Percentiles rank a stretch among this genome's conserved stretches.
Evolutionary conservation across 2,797 vertebrate species (phyloP).

Genomic region (Melanotaenia parkinsoni): DNA sequence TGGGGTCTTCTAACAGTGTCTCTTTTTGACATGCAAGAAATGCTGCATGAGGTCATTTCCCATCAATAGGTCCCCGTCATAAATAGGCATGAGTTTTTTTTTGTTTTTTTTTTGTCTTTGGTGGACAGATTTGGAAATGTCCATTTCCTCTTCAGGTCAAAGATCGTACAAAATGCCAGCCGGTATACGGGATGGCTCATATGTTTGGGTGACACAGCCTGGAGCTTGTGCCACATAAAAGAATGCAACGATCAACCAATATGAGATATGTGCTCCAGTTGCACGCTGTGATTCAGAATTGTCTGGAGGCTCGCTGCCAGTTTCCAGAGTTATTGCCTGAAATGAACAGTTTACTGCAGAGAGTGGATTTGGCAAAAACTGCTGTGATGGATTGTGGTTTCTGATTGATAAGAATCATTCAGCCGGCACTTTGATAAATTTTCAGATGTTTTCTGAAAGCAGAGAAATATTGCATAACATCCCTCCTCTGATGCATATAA

Average conservation of each 20-base stretch:
- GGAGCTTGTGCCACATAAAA: constrained; percentile 48
- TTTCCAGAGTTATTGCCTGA: constrained; percentile 73
- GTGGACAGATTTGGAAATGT: constrained; percentile 23
- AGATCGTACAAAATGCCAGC: constrained; percentile 32
- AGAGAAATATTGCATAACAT: constrained; percentile 16
- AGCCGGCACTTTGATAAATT: constrained; percentile 61
- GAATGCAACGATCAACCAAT: constrained; percentile 58
- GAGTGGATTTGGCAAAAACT: constrained; percentile 64
- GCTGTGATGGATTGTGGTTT: constrained; percentile 69
- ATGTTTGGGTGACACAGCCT: constrained; percentile 51
- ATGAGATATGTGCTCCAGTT: constrained; percentile 73
- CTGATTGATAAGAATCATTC: constrained; percentile 73
- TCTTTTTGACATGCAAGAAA: constrained; percentile 32
- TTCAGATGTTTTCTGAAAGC: constrained; percentile 52
- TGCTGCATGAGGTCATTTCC: constrained; percentile 32
- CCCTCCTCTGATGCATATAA: constrained; percentile 35
- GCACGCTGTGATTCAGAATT: constrained; percentile 69
- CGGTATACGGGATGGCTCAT: constrained; percentile 33
- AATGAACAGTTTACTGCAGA: constrained; percentile 67
- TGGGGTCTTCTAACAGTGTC: constrained; percentile 13
- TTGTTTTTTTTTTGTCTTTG: background rate
- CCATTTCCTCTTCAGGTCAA: constrained; percentile 33
- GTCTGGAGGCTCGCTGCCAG: constrained; percentile 69
- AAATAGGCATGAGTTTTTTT: constrained; percentile 10
- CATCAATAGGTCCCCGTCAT: constrained; percentile 23